Evolutionary conservation across 37 sponge, comb jelly and placozoan species (phyloP), one percentile per base, ranked within the genome.

Genomic region (Hormiphora californensis): DNA sequence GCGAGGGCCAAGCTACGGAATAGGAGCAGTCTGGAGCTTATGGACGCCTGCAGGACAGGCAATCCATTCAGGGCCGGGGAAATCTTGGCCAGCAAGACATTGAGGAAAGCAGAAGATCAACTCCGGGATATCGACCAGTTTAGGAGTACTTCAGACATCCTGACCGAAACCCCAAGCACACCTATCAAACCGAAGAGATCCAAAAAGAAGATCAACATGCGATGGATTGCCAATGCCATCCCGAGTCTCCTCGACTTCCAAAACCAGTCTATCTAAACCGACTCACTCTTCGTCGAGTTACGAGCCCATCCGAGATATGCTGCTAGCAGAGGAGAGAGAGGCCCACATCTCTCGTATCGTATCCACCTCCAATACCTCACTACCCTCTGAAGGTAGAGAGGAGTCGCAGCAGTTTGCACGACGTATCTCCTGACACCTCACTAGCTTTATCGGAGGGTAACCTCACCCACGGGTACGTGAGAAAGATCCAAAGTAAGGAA

Each of bases 141-240:
- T 46, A 73, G 38, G 9, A 73, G 81, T 40, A 40, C 81, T 1
- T n/a, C 40, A 27, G 81, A 73, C 15, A 73, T 73, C 38, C 25
- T 73, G 38, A 33, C 21, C 27, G 81, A 73, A 33, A 41, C 27
- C n/a, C 7, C 68, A 15, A 34, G 35, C 9, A n/a, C 43, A n/a
- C 43, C 81, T 1, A 33, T 73, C 1, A 33, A 36, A 73, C 43
- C 81, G 0, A 73, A 22, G 17, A 73, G 25, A 28, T 43, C 46
- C 38, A 73, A 73, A 46, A 73, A 41, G 46, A 73, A 73, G 81
- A 40, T 73, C 46, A 73, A 73, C 44, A 73, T 46, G 27, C n/a
- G 81, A 73, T n/a, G 44, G 81, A 40, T 46, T 73, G 1, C 81
- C 81, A 8, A 73, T 40, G 81, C 81, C 81, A 15, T 43, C 40